Evolutionary conservation across 53 echinoderm and acorn worm species (phyloP), one percentile per base, ranked within the genome.

Genomic region (Luidia sarsii): DNA sequence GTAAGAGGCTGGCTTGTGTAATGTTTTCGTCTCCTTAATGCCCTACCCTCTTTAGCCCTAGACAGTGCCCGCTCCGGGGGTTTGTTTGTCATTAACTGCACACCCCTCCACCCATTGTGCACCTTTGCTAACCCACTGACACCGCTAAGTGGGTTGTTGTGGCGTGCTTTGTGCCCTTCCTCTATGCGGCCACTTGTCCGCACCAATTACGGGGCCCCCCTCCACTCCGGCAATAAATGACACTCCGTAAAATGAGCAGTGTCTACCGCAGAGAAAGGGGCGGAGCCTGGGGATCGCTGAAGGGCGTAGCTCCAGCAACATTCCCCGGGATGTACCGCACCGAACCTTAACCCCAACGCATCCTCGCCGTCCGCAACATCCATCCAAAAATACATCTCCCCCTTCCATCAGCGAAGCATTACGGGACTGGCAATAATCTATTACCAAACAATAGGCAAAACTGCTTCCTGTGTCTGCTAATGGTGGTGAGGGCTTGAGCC

Each of bases 61-160:
- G 11, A 21, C 33, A 20, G 11, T 4, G 2, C 3, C 10, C 22
- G 36, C 71, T 32, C 3, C 8, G 15, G 36, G 71, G 71, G 71
- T 52, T 53, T 71, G 37, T 71, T 71, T 71, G 71, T 71, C 71
- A 71, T 53, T 71, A 71, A 71, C 71, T 71, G 56, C 54, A 72
- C 55, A 72, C 72, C 71, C 52, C 48, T 4, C 37, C 33, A 3
- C 28, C 55, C 49, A 38, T 72, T 72, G 72, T 72, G 37, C 24
- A 11, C 37, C 56, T 21, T 6, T 36, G 23, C 45, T 34, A 63
- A n/a, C 34, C 18, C 72, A 35, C 34, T 55, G 54, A 72, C 55
- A 35, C 28, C 33, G 22, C 38, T 72, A 25, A 72, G 72, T 54
- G 51, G 32, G 50, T 15, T 28, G 34, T 18, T 70, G 10, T 39